Evolutionary conservation across 2,797 vertebrate species (phyloP).

Genomic region (Meda fulgida): DNA sequence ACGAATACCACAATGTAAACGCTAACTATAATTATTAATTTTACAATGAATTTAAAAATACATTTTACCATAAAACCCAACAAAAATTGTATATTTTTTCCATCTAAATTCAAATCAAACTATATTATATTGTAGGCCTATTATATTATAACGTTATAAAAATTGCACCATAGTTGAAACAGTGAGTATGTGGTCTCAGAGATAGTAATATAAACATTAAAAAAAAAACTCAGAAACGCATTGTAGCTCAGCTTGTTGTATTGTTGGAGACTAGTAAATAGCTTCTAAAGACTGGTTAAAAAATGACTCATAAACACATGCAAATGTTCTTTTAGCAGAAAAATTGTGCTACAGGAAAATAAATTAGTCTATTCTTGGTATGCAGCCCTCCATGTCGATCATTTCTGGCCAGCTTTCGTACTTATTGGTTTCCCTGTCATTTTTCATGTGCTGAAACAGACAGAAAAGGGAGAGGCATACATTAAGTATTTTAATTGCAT

Average conservation of each 20-base stretch:
- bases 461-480: slow-evolving; percentile 22
- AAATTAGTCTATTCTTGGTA: slow-evolving; percentile 79
- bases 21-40: not conserved
- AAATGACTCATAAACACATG: not conserved
- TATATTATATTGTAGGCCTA: not conserved
- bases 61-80: not conserved
- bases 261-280: not conserved
- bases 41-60: not conserved
- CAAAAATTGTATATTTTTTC: too few relatives aligned
- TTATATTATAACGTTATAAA: not conserved
- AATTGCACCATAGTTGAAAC: not conserved
- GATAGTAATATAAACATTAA: not conserved
- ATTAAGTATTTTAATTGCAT: not conserved
- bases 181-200: not conserved
- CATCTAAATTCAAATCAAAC: not conserved
- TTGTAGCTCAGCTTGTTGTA: not conserved
- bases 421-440: slow-evolving; percentile 81
- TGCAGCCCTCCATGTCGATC: slow-evolving; percentile 86
- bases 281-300: not conserved
- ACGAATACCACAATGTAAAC: not conserved
- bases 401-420: slow-evolving; percentile 91
- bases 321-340: not conserved
- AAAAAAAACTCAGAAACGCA: not conserved
- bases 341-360: not conserved
- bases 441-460: slow-evolving; percentile 83